Percentiles rank a stretch among this genome's conserved stretches.
Conservation (phyloP, 2,888 invertebrate species). For the Adelphocoris suturalis region DNA sequence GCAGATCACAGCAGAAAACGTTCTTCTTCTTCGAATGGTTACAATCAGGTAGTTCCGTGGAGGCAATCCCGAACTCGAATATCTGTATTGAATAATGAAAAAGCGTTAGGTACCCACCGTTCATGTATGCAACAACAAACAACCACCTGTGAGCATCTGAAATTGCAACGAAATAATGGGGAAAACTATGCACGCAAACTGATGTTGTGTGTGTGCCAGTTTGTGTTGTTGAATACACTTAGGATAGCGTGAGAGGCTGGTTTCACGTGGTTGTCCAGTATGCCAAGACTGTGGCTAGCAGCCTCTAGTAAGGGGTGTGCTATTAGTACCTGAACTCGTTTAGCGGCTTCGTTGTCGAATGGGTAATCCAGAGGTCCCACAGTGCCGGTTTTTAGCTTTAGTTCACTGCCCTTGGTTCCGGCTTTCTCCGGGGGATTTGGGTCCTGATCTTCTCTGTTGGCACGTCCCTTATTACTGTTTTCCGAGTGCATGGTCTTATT, state of each 20-base stretch:
- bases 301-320: slow-evolving; percentile 4
- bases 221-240: no score
- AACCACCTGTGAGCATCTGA: no score
- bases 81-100: slow-evolving; percentile 33
- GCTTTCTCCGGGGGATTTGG: not conserved
- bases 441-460: not conserved
- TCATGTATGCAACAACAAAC: no score
- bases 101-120: no score
- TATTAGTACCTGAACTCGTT: not conserved
- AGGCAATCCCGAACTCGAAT: slow-evolving; percentile 42
- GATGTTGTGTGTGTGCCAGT: no score
- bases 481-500: slow-evolving; percentile 28
- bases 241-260: no score
- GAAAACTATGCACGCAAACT: no score
- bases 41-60: slow-evolving; percentile 7
- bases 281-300: not conserved
- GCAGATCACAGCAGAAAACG: slow-evolving; percentile 22
- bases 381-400: not conserved
- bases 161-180: no score
- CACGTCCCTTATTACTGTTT: not conserved
- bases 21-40: slow-evolving; percentile 37
- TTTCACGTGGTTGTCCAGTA: slow-evolving; percentile 6
- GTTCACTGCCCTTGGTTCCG: no score
- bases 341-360: slow-evolving; percentile 29
- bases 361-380: not conserved